Evolutionary conservation across 1,140 invertebrate species (phyloP).

Genomic region (Drosophila burlai): DNA sequence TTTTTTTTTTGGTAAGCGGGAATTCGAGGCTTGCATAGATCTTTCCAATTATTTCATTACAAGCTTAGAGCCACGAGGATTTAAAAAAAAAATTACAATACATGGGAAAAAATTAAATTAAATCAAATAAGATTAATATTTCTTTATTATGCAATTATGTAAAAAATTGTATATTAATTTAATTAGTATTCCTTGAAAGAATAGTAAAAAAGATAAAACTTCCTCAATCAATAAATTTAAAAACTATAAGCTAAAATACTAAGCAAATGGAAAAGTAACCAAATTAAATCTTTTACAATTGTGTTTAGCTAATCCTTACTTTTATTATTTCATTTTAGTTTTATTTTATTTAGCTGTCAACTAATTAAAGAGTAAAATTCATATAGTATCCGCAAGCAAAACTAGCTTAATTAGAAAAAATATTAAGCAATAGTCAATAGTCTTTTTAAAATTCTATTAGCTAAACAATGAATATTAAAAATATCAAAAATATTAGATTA

Average conservation of each 20-base stretch:
- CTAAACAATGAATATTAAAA: neutral
- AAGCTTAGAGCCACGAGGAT: conserved; percentile 37
- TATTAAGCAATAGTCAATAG: neutral
- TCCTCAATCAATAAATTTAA: too few species aligned
- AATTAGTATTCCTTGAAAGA: too few species aligned
- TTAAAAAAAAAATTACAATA: neutral
- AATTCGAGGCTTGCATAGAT: conserved; percentile 53
- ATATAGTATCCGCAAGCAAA: too few species aligned
- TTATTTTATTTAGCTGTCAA: too few species aligned
- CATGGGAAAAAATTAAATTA: neutral
- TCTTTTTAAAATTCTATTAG: neutral
- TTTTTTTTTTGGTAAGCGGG: neutral
- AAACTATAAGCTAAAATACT: too few species aligned
- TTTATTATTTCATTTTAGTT: too few species aligned
- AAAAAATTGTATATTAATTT: too few species aligned
- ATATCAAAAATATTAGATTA: neutral
- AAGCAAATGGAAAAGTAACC: too few species aligned
- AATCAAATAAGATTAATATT: neutral
- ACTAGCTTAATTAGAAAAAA: neutral
- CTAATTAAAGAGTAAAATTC: too few species aligned
- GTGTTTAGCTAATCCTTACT: too few species aligned
- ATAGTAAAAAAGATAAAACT: too few species aligned
- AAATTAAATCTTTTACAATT: too few species aligned
- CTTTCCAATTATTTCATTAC: conserved; percentile 74
- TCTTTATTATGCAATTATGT: neutral